These are phyloP conservation scores for Sphaeramia orbicularis DNA, from an alignment of 2,797 vertebrate species.

Conservation along the genomic window DNA sequence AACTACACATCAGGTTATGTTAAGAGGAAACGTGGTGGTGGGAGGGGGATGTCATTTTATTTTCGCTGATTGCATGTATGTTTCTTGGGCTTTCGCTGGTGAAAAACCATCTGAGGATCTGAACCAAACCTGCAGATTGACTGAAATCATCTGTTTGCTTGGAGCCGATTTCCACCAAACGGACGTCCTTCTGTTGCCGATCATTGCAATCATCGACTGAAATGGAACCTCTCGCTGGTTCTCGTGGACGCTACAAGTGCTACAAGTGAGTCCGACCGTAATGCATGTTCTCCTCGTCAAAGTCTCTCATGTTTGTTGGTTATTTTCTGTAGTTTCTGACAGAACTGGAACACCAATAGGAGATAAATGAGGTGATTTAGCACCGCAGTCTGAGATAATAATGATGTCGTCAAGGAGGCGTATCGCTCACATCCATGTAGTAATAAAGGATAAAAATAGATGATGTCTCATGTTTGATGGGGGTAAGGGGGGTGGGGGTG, in stretches of 20 bases:
- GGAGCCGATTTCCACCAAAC: no score
- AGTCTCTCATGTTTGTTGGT: conserved; percentile 26
- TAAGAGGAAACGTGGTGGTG: no score
- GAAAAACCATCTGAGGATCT: no score
- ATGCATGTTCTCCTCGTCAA: not conserved
- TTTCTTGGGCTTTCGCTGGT: no score
- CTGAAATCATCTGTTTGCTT: no score
- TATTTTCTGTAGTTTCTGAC: conserved; percentile 38
- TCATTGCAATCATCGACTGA: no score
- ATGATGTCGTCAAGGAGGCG: conserved; percentile 53
- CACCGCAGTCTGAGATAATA: conserved; percentile 64
- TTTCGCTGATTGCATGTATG: no score
- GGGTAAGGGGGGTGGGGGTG: conserved; percentile 34
- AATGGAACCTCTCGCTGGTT: no score
- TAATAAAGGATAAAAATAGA: conserved; percentile 68
- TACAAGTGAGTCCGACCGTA: conserved; percentile 18
- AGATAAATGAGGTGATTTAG: conserved; percentile 78
- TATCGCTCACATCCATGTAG: conserved; percentile 38
- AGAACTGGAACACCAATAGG: conserved; percentile 49
- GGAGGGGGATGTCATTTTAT: no score
- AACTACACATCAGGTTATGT: no score
- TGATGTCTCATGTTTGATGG: conserved; percentile 54
- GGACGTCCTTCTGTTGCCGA: no score
- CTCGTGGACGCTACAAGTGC: conserved; percentile 26
- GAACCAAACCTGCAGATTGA: no score